Evolutionary conservation across 2,888 invertebrate species (phyloP).

Genomic region (Ectemnius lituratus): DNA sequence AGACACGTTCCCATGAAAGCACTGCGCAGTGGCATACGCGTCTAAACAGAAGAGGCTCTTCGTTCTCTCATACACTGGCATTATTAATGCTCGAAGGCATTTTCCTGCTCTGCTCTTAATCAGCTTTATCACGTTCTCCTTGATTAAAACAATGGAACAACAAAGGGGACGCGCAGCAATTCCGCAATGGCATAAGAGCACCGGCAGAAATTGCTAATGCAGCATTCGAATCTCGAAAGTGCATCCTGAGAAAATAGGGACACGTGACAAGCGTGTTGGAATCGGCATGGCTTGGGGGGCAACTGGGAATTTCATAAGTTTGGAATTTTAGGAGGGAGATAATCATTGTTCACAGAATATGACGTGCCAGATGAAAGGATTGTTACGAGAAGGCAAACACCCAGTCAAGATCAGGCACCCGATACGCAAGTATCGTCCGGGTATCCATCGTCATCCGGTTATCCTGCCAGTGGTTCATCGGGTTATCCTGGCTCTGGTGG

Average conservation of each 20-base stretch:
- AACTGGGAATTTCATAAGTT: conserved; percentile 13
- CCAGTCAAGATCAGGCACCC: conserved; percentile 12
- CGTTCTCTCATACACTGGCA: not conserved
- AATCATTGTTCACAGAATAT: conserved; percentile 72
- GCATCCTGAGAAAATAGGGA: not conserved
- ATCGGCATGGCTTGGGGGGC: conserved; percentile 53
- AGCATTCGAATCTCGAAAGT: conserved; percentile 2
- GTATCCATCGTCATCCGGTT: conserved; percentile 36
- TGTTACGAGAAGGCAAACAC: conserved; percentile 58
- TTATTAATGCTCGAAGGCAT: not conserved
- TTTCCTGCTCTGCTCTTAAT: not conserved
- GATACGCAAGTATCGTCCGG: conserved; percentile 23
- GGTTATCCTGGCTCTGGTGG: conserved; percentile 26
- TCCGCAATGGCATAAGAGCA: not conserved
- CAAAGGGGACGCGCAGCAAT: conserved; percentile 8
- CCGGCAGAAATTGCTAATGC: conserved; percentile 8
- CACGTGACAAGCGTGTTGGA: conserved; percentile 24
- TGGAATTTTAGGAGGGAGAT: conserved; percentile 60
- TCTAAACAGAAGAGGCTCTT: not conserved
- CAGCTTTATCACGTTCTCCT: conserved; percentile 23
- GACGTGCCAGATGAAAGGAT: conserved; percentile 60
- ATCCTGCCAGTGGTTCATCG: conserved; percentile 26
- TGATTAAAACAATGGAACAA: conserved; percentile 16
- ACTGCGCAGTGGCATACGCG: not conserved
- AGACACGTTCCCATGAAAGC: no score